Evolutionary conservation across 2,113 vertebrate genomes (phyloP).

Genomic region (Alethe castanea): DNA sequence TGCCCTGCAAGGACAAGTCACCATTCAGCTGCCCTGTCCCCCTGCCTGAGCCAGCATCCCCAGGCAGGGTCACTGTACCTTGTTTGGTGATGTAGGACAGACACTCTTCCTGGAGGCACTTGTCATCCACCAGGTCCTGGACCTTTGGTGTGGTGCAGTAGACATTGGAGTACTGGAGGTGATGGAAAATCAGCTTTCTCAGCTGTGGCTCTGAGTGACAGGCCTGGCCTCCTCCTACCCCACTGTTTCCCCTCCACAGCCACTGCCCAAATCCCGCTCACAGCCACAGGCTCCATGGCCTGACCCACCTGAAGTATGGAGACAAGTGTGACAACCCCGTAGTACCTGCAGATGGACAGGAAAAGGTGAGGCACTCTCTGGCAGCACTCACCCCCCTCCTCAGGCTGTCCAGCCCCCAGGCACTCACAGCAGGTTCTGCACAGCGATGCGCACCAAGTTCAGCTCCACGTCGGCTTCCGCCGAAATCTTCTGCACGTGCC

Average conservation of each 20-base stretch:
- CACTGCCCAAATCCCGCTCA: fast-evolving
- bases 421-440: constrained; percentile 94
- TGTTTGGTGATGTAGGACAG: constrained; percentile 89
- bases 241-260: fast-evolving
- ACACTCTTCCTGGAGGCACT: constrained; percentile 92
- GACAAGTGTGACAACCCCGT: constrained; percentile 90
- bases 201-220: fast-evolving
- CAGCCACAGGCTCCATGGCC: fast-evolving
- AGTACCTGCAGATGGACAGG: constrained; percentile 80
- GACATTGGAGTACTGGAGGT: constrained; percentile 91
- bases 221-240: fast-evolving
- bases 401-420: fast-evolving
- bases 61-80: constrained; percentile 65
- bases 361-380: neutral
- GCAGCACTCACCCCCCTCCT: neutral
- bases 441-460: constrained; percentile 94
- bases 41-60: neutral
- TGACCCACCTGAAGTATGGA: constrained; percentile 92
- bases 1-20: constrained; percentile 75
- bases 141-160: constrained; percentile 95
- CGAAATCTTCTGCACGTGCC: constrained; percentile 95
- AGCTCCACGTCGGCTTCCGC: constrained; percentile 95
- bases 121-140: constrained; percentile 93
- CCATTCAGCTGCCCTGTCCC: neutral
- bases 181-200: neutral